A percentile compares a stretch with the other conserved stretches of the same genome.
Conservation (phyloP, 2,888 invertebrate genomes). For the Thumatha senex region DNA sequence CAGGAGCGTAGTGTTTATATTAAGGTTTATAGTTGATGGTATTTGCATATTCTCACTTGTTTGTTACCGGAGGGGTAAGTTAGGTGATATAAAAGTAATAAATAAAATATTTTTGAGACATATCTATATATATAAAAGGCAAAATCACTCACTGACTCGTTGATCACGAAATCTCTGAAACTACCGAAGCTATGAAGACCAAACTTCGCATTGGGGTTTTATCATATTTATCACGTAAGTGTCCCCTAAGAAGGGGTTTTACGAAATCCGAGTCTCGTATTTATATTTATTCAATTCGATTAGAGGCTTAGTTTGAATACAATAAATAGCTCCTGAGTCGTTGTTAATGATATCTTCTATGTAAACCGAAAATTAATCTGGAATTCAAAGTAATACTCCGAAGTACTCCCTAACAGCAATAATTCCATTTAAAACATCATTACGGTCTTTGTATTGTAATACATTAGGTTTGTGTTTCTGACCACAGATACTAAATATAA, state of each 20-base stretch:
- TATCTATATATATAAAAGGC: too few species aligned
- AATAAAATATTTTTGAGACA: too few species aligned
- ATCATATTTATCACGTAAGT: too few species aligned
- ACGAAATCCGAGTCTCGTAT: too few species aligned
- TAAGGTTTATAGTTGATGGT: not conserved
- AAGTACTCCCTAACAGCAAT: not conserved
- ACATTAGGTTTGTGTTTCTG: not conserved
- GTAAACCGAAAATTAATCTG: not conserved
- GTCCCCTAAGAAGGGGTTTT: too few species aligned
- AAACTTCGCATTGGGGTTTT: too few species aligned
- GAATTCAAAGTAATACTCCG: not conserved
- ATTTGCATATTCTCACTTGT: not conserved
- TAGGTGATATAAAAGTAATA: too few species aligned
- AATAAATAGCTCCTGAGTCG: not conserved
- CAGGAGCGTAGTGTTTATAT: not conserved
- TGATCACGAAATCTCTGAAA: too few species aligned
- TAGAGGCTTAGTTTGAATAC: not conserved
- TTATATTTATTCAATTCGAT: not conserved
- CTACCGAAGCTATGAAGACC: too few species aligned
- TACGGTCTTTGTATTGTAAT: not conserved
- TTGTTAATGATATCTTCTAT: constrained; percentile 1
- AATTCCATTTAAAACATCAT: not conserved
- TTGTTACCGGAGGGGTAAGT: not conserved
- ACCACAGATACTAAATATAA: not conserved
- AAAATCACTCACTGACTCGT: too few species aligned